Percentiles rank a stretch among this genome's conserved stretches.
Evolutionary conservation across 2,113 vertebrate species (phyloP).

Genomic region (Ameiurus melas): DNA sequence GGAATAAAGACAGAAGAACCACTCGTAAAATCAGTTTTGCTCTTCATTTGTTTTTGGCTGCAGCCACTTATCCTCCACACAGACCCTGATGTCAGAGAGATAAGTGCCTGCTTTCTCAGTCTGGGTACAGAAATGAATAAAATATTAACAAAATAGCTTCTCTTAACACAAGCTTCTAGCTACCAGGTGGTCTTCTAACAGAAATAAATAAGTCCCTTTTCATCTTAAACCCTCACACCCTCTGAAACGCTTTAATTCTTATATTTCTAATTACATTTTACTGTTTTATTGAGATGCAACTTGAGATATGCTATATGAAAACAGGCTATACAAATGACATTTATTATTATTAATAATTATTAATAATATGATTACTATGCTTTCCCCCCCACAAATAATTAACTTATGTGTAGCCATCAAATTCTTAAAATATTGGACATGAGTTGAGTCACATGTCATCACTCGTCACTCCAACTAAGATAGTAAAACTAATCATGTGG

Average conservation of each 20-base stretch:
- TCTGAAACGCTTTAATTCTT: not conserved
- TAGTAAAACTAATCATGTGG: no score
- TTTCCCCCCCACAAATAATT: not conserved
- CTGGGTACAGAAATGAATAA: not conserved
- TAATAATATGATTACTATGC: not conserved
- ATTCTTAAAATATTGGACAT: not conserved
- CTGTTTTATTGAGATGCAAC: not conserved
- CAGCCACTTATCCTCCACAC: not conserved
- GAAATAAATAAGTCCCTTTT: not conserved
- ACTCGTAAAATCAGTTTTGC: constrained; percentile 60
- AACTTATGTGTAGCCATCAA: not conserved
- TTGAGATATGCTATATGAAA: not conserved
- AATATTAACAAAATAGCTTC: not conserved
- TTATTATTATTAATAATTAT: not conserved
- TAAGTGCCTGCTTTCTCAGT: not conserved
- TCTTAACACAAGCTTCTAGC: not conserved
- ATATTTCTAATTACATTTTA: not conserved
- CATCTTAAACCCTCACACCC: not conserved
- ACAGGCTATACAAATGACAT: not conserved
- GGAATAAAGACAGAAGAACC: constrained; percentile 65
- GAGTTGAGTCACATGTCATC: not conserved
- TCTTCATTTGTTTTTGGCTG: constrained; percentile 6
- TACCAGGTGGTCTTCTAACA: not conserved
- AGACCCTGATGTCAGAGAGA: not conserved
- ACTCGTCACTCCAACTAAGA: not conserved